A percentile compares a stretch with the other conserved stretches of the same genome.
Evolutionary conservation across 2,797 vertebrate species (phyloP).

Genomic region (Rhadinocentrus ornatus): DNA sequence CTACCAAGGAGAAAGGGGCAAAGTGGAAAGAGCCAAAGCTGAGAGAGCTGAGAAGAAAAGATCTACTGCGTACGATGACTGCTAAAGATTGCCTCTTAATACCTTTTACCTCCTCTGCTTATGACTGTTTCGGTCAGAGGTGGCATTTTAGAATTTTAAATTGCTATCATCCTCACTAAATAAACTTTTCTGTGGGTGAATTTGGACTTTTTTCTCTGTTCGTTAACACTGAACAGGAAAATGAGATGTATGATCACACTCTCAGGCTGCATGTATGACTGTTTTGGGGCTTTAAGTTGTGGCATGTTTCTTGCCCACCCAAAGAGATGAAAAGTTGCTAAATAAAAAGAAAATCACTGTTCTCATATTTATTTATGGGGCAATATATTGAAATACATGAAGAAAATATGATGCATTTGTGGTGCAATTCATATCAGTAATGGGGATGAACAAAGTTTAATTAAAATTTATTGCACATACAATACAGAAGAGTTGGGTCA

Average conservation of each 20-base stretch:
- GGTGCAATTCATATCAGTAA: background rate
- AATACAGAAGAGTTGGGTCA: background rate
- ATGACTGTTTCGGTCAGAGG: slow-evolving; percentile 7
- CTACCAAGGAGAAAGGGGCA: slow-evolving; percentile 88
- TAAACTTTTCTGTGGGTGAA: slow-evolving; percentile 18
- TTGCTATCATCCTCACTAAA: slow-evolving; percentile 24
- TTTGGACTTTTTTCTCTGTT: slow-evolving; percentile 19
- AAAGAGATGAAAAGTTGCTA: background rate
- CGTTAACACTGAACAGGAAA: background rate
- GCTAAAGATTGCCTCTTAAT: slow-evolving; percentile 12
- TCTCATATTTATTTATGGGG: slow-evolving; percentile 1
- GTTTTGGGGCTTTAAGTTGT: slow-evolving; percentile 15
- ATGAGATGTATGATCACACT: background rate
- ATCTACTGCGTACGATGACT: slow-evolving; percentile 6
- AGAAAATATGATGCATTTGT: background rate
- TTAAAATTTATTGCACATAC: background rate
- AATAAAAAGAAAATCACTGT: background rate
- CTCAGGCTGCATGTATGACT: background rate
- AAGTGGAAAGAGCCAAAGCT: slow-evolving; percentile 60
- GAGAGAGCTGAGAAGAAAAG: slow-evolving; percentile 38
- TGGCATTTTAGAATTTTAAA: slow-evolving; percentile 18
- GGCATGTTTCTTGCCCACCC: background rate
- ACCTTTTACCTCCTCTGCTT: background rate
- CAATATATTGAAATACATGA: background rate
- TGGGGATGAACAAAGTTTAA: background rate